Base-by-base conservation (phyloP, 92 coral and sea anemone genomes). In the Phenganax subtilis region DNA sequence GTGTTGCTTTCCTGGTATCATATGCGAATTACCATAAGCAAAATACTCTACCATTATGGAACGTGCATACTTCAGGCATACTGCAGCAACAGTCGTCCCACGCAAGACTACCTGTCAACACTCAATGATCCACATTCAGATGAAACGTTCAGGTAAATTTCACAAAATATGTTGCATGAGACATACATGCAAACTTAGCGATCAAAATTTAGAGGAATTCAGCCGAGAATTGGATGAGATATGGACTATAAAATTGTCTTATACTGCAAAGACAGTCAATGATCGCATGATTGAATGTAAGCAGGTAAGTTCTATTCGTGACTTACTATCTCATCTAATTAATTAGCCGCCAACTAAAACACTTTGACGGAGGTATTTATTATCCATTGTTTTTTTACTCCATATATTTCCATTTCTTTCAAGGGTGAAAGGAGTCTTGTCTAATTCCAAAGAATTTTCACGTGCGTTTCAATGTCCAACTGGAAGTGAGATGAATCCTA, bases 81-180 rank as follows among this genome's bases (percentile, higher is more conserved):
- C 79, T 96, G 99, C 84, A 96, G 99, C 72, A 90, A 89, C 85
- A 96, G 96, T 65, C 89, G 99, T 52, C 89, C 91, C 15, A 90
- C 96, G 16, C 97, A 96, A 55, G 97, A 96, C 59, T 96, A 96
- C 72, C 86, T 96, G 67, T 96, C 99, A 30, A 96, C 99, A 15
- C 86, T 96, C 12, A 92, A 88, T 53, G 99, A 96, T 81, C 88
- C 90, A 66, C 99, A 96, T 69, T 96, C 99, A 10, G 99, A 96
- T 57, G 99, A 96, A 80, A 92, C 89, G 77, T 90, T 92, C 76
- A 90, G 99, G 99, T 93, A 81, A 65, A 7, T 20, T 55, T 3
- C 12, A 16, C 37, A 3, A 3, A 29, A 3, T 5, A 12, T 6
- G 30, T 37, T 37, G 47, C 47, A 37, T 37, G 47, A 37, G 47